Conservation (phyloP, 2,113 vertebrate genomes). For the Gallinago undulata region DNA sequence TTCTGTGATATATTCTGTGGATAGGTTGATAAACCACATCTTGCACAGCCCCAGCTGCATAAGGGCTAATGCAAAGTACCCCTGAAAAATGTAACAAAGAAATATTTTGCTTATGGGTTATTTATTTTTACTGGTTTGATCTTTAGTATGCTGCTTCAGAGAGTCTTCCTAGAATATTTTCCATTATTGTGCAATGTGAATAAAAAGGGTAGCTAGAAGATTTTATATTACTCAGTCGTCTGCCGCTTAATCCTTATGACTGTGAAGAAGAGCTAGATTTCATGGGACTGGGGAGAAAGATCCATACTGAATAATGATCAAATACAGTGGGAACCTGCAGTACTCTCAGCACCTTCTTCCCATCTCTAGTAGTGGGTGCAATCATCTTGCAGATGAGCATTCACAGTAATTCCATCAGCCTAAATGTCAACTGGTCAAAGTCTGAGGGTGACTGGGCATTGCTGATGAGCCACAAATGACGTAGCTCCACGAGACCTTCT, state of each 20-base stretch:
- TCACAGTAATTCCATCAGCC: accelerated
- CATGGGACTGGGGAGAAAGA: not conserved
- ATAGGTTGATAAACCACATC: not conserved
- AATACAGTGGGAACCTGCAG: not conserved
- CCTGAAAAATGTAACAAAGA: not conserved
- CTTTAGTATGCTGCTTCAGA: not conserved
- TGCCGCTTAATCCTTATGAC: not conserved
- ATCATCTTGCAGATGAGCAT: not conserved
- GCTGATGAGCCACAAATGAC: not conserved
- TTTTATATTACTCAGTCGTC: not conserved
- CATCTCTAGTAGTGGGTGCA: not conserved
- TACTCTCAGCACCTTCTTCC: not conserved
- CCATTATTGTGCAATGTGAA: not conserved
- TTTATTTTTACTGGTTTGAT: not conserved
- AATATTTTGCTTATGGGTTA: not conserved
- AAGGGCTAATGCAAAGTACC: not conserved
- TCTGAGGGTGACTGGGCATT: not conserved
- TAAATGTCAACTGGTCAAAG: not conserved
- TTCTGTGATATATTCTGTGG: not conserved
- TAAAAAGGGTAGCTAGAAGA: not conserved
- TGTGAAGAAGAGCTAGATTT: not conserved
- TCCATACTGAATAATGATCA: not conserved
- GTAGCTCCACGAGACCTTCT: not conserved
- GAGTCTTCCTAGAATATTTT: not conserved
- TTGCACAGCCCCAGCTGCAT: not conserved